Conservation (phyloP, 2,113 vertebrate genomes). For the Cyrtonyx montezumae region DNA sequence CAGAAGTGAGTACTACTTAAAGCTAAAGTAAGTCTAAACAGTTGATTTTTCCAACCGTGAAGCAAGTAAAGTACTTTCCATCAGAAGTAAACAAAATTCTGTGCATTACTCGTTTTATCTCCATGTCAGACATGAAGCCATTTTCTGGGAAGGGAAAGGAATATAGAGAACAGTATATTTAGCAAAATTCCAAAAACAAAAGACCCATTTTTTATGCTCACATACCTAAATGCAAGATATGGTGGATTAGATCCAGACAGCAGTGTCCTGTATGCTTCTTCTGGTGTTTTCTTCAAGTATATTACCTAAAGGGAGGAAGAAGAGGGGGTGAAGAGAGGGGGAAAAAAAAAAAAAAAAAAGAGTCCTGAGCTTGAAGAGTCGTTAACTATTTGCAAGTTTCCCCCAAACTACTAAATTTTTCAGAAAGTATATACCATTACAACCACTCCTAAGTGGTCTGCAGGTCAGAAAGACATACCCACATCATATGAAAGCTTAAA, state of each 20-base stretch:
- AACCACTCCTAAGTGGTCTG: not conserved
- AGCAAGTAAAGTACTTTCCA: not conserved
- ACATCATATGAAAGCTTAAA: not conserved
- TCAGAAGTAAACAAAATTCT: not conserved
- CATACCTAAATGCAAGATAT: conserved; percentile 97
- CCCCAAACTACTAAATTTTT: not conserved
- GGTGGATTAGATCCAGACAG: conserved; percentile 89
- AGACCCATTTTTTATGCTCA: not conserved
- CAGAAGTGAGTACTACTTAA: not conserved
- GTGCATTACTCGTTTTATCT: not conserved
- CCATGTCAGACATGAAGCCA: not conserved
- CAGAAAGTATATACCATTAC: not conserved
- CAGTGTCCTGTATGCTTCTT: conserved; percentile 91
- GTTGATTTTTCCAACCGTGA: not conserved
- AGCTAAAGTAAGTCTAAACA: not conserved
- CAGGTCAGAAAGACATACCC: not conserved
- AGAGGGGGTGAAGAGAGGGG: not conserved
- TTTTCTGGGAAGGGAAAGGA: not conserved
- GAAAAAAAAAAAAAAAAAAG: not conserved
- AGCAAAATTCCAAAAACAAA: not conserved
- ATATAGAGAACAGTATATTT: not conserved
- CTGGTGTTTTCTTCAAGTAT: conserved; percentile 95
- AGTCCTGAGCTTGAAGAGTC: not conserved
- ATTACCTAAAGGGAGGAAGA: conserved; percentile 82
- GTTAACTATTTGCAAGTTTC: not conserved